Evolutionary conservation across 2,113 vertebrate species (phyloP), one percentile per base, ranked within the genome.

Genomic region (Machaerirhynchus nigripectus): DNA sequence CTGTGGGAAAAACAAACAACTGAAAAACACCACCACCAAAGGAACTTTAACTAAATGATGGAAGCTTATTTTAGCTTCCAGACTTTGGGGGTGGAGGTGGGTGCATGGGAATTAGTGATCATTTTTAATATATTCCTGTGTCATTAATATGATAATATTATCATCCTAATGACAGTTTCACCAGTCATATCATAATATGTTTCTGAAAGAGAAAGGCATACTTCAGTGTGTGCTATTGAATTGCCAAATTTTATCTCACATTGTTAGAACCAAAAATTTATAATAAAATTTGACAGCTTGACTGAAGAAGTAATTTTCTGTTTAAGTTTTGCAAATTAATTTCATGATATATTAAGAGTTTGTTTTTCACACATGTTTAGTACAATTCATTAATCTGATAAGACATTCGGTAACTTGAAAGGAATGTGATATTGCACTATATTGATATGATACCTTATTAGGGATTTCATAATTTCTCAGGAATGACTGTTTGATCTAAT

Each of bases 261-360:
- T 50, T 93, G 35, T 52, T 95, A 79, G 87, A 97, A 65, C 11
- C 5, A n/a, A 69, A 89, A 96, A 30, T 73, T 42, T 40, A 22
- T 94, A 96, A 96, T 96, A 96, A 90, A 90, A 94, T 97, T 92
- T 96, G 88, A 97, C 84, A 96, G 13, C 52, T 40, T 95, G 61
- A 93, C 63, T 52, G 52, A 95, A 90, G 35, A 95, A 90, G 42
- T 73, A 97, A 95, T 95, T 94, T 97, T 89, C 49, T 88, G 16
- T 85, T 97, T 97, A 77, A 93, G 91, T 49, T 84, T 90, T 64
- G 42, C 26, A 82, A 96, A 94, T 68, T 94, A 55, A 76, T 97
- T 97, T 95, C 28, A 71, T 93, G 44, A 95, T 71, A 93, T 95
- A 59, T 93, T 94, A 95, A 68, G 31, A 93, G 69, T 90, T 96